Conservation (phyloP, 2,113 vertebrate species). For the Chloropsis hardwickii region DNA sequence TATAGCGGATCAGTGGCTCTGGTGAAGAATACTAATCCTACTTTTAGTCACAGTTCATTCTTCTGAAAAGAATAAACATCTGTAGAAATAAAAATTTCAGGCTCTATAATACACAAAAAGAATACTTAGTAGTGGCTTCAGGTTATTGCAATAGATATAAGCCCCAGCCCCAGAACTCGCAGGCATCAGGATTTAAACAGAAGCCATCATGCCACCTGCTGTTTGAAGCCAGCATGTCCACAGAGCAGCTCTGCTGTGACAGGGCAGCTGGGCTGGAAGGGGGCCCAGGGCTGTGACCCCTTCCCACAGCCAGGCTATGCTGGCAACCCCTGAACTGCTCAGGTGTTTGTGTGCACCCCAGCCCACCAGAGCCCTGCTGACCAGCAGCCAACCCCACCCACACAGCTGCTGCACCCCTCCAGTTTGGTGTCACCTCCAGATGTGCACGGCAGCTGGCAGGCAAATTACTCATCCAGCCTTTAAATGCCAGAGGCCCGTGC, state of each 20-base stretch:
- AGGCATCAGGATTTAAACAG: neutral
- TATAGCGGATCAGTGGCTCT: neutral
- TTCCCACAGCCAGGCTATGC: neutral
- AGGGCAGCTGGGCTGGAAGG: neutral
- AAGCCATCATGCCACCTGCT: slow-evolving; percentile 37
- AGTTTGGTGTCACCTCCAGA: neutral
- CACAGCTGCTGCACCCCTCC: neutral
- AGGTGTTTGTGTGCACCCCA: neutral
- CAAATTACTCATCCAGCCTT: accelerated
- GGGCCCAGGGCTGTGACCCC: neutral
- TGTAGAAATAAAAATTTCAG: neutral
- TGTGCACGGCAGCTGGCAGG: neutral
- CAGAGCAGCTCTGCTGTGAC: neutral
- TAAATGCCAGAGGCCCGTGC: accelerated
- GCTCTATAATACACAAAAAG: neutral
- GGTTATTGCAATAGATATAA: neutral
- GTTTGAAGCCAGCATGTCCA: neutral
- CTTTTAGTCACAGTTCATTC: neutral
- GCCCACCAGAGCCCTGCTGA: neutral
- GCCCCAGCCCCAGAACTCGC: accelerated
- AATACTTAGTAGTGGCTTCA: neutral
- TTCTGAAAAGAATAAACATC: neutral
- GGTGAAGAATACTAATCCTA: neutral
- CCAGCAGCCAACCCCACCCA: neutral
- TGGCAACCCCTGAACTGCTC: neutral